Base-by-base conservation (phyloP, 2,113 vertebrate species). In the Alces alces region DNA sequence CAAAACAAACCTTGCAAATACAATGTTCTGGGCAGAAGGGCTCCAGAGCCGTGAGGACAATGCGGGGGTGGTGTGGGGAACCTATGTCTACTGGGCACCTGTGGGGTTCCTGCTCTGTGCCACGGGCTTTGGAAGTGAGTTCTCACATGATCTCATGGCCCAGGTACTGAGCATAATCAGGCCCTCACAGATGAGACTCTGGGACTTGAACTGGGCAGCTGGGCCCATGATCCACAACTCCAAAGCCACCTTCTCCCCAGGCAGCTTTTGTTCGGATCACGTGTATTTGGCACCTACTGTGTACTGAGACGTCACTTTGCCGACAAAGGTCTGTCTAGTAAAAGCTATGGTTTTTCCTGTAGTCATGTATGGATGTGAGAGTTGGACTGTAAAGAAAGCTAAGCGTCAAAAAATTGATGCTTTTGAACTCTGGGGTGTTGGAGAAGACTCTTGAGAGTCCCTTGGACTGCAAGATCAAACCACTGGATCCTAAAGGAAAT, bases 131-230 rank as follows among this genome's bases (percentile, higher is more conserved):
- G 27, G 0, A n/a, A 78, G 60, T 0, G 13, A 33, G 61, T 15
- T 16, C 54, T 70, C 85, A 17, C 33, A 0, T 15, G 70, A 19
- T 36, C 89, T 52, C 89, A 5, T 28, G 36, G 57, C 33, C 28
- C 14, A 19, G 50, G 2, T 23, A 27, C 28, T 8, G 15, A 45
- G 4, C 30, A 30, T 1, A 11, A 52, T 2, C 1, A 19, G 4
- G 36, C 45, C 27, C 66, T 60, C 15, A 19, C n/a, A n/a, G 66
- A 2, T 19, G 47, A 61, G 45, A 79, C 21, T 1, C 33, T 60
- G 57, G 57, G 76, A 73, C 89, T 15, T 28, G 1, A 25, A 33
- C 9, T 54, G 19, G 39, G 7, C 2, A 1, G 78, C n/a, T 0
- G 6, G 45, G 50, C 47, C 5, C 89, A 23, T 1, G 23, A 21